Evolutionary conservation across 2,113 vertebrate genomes (phyloP).

Genomic region (Gopherus flavomarginatus): DNA sequence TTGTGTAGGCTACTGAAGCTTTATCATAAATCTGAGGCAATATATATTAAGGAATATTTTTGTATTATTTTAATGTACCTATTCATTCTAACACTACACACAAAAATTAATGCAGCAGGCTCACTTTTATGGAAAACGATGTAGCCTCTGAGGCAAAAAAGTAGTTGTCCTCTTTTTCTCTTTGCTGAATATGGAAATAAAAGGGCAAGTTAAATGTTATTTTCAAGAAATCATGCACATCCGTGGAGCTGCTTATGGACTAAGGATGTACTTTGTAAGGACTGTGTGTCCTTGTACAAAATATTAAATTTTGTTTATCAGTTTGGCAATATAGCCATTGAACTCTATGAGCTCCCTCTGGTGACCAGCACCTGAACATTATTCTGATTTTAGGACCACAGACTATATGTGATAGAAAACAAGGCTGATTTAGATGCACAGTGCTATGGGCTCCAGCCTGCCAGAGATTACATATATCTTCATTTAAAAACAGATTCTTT

Average conservation of each 20-base stretch:
- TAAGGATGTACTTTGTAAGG: not conserved
- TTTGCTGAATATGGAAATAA: not conserved
- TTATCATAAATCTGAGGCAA: not conserved
- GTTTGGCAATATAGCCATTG: conserved; percentile 7
- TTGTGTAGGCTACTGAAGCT: not conserved
- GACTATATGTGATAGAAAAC: not conserved
- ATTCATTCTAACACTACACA: not conserved
- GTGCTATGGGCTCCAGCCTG: not conserved
- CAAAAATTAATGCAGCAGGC: not conserved
- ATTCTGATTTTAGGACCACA: not conserved
- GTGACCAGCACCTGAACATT: conserved; percentile 67
- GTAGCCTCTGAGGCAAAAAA: not conserved
- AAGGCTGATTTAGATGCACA: not conserved
- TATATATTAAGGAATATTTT: not conserved
- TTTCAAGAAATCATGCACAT: not conserved
- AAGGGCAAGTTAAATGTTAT: not conserved
- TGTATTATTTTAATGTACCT: not conserved
- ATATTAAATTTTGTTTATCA: not conserved
- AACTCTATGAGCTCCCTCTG: conserved; percentile 70
- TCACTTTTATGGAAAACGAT: not conserved
- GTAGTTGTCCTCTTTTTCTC: not conserved
- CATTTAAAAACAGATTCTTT: not conserved
- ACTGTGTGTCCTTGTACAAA: not conserved
- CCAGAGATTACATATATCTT: not conserved
- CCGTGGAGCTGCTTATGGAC: not conserved